phyloP scores from a whole-genome alignment of 2,888 invertebrate genomes.

The Drosophila borealis region DNA sequence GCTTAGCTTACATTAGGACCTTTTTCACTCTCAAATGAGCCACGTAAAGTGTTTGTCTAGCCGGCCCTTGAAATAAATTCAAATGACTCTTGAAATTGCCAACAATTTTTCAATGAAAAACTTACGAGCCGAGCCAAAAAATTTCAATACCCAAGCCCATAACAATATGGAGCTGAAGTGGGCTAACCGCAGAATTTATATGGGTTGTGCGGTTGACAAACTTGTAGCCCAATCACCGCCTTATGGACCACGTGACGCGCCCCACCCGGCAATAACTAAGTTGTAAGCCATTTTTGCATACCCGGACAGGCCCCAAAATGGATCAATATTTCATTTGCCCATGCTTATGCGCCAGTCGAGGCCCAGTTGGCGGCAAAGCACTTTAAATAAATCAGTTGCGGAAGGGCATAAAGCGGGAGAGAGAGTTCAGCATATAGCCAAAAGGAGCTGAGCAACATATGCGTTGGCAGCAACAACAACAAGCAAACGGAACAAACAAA shows the following conservation, averaged over 20 bases:
- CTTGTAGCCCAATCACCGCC: constrained; percentile 16
- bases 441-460: constrained; percentile 31
- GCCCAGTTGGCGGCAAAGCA: constrained; percentile 43
- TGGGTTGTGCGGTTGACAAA: constrained; percentile 49
- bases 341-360: constrained; percentile 12
- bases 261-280: constrained; percentile 24
- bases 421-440: background rate
- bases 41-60: constrained; percentile 59
- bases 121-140: constrained; percentile 15
- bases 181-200: constrained; percentile 47
- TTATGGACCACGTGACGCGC: constrained; percentile 37
- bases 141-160: constrained; percentile 22
- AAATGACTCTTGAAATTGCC: constrained; percentile 37
- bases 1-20: constrained; percentile 34
- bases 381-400: constrained; percentile 64
- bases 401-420: background rate
- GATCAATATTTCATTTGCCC: constrained; percentile 72
- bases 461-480: constrained; percentile 12
- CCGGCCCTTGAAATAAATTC: constrained; percentile 35
- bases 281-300: constrained; percentile 39
- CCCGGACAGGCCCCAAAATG: constrained; percentile 39
- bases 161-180: constrained; percentile 24
- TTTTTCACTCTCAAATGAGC: constrained; percentile 47
- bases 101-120: constrained; percentile 50
- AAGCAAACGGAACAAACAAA: constrained; percentile 21